phyloP scores from a whole-genome alignment of 2,888 invertebrate genomes.

The Epicampocera succincta region DNA sequence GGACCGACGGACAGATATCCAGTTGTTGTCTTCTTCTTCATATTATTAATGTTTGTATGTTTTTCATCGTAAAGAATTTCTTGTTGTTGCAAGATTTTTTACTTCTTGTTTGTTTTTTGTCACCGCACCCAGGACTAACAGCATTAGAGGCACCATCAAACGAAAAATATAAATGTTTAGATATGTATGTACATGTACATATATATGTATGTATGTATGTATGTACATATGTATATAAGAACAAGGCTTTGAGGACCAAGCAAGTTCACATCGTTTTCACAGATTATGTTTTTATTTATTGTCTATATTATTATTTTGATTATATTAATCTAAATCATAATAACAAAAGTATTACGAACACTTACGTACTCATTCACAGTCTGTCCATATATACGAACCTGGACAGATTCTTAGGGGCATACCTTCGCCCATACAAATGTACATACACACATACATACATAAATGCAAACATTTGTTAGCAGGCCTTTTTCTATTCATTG shows the following conservation, averaged over 20 bases:
- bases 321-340: slow-evolving; percentile 44
- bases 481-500: too few relatives aligned
- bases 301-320: slow-evolving; percentile 32
- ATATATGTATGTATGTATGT: too few relatives aligned
- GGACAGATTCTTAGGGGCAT: not conserved
- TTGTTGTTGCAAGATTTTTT: slow-evolving; percentile 25
- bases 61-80: slow-evolving; percentile 23
- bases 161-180: slow-evolving; percentile 41
- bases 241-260: slow-evolving; percentile 50
- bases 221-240: too few relatives aligned
- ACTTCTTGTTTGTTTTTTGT: slow-evolving; percentile 22
- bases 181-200: too few relatives aligned
- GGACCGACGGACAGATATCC: slow-evolving; percentile 24
- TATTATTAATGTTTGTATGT: slow-evolving; percentile 33
- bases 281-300: slow-evolving; percentile 54
- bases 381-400: not conserved
- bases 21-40: slow-evolving; percentile 18
- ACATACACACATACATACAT: too few relatives aligned
- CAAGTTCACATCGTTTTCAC: slow-evolving; percentile 52
- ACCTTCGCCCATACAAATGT: not conserved
- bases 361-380: slow-evolving; percentile 16
- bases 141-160: slow-evolving; percentile 43
- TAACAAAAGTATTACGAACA: slow-evolving; percentile 47
- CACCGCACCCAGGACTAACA: slow-evolving; percentile 58
- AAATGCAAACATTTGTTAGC: too few relatives aligned